Conservation (phyloP, 2,888 invertebrate species). For the Andrena chrysosceles region DNA sequence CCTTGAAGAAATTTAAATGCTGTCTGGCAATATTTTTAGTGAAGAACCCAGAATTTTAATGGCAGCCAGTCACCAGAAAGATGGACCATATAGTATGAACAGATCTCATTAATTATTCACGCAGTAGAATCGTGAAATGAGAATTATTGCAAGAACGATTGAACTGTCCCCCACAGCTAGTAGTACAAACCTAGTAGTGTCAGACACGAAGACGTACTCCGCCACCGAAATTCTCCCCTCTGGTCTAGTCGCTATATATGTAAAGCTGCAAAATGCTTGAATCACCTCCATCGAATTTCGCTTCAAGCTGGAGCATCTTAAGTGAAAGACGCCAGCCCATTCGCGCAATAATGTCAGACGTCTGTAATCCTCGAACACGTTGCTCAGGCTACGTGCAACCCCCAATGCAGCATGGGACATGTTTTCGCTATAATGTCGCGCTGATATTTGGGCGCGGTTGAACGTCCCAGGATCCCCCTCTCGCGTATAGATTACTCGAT, state of each 20-base stretch:
- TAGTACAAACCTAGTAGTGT: not conserved
- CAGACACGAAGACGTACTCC: not conserved
- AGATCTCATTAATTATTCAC: too few relatives aligned
- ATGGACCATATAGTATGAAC: too few relatives aligned
- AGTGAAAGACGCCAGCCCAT: constrained; percentile 2
- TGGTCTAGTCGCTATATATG: not conserved
- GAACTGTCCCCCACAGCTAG: too few relatives aligned
- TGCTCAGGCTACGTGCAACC: constrained; percentile 2
- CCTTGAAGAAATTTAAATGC: too few relatives aligned
- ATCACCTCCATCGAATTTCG: constrained; percentile 7
- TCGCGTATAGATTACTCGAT: constrained; percentile 33
- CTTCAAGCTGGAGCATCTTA: constrained; percentile 4
- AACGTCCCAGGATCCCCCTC: constrained; percentile 14
- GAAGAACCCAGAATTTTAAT: too few relatives aligned
- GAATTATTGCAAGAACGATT: too few relatives aligned
- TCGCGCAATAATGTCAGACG: constrained; percentile 25
- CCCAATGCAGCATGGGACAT: constrained; percentile 6
- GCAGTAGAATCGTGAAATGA: too few relatives aligned
- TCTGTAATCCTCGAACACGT: constrained; percentile 11
- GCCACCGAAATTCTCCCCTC: not conserved
- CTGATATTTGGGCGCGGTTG: constrained; percentile 33
- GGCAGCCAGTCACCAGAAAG: too few relatives aligned
- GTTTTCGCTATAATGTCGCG: constrained; percentile 40
- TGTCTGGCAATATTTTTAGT: too few relatives aligned
- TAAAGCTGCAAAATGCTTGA: not conserved